Conservation (phyloP, 2,113 vertebrate species). For the Dromiciops gliroides region DNA sequence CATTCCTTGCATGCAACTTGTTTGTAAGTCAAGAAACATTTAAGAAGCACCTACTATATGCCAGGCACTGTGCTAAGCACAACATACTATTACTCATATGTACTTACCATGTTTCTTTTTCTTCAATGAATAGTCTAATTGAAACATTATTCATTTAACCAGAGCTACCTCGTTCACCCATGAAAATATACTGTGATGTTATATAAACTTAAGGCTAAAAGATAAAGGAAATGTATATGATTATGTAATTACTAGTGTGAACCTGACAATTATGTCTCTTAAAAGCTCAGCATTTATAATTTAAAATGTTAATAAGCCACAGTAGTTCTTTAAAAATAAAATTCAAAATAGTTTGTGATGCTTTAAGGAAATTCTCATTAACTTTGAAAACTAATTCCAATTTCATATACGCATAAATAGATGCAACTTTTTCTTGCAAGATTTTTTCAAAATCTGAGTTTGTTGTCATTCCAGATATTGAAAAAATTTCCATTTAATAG, state of each 20-base stretch:
- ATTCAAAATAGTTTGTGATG: not conserved
- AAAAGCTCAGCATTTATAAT: no score
- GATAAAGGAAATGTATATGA: no score
- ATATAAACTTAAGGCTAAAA: no score
- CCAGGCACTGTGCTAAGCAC: not conserved
- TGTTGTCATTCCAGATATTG: not conserved
- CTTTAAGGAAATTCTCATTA: not conserved
- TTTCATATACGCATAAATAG: not conserved
- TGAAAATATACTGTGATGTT: no score
- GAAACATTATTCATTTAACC: no score
- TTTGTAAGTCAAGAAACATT: not conserved
- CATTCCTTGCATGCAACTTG: not conserved
- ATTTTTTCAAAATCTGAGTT: not conserved
- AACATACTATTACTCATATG: not conserved
- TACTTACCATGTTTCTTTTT: no score
- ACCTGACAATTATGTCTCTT: no score
- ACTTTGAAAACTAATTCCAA: not conserved
- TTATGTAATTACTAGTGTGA: no score
- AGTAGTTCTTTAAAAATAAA: not conserved
- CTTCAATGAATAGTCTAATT: no score
- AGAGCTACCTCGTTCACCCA: no score
- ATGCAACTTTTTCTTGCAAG: not conserved
- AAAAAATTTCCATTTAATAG: not conserved
- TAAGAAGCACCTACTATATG: not conserved
- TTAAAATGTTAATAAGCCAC: no score